Evolutionary conservation across 1,140 invertebrate genomes (phyloP).

Genomic region (Leguminivora glycinivorella): DNA sequence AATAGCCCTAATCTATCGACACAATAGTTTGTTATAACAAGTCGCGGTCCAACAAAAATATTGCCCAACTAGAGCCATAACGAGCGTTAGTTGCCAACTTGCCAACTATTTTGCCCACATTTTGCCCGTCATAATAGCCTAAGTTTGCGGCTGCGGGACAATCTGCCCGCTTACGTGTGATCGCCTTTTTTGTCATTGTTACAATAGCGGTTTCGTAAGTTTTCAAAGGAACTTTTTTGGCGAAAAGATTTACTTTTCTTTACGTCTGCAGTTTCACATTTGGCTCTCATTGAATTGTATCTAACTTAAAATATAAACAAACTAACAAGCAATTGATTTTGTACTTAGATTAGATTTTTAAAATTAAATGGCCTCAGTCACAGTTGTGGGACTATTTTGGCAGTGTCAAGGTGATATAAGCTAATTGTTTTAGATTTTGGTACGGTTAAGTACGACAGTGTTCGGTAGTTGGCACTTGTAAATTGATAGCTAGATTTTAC

Average conservation of each 20-base stretch:
- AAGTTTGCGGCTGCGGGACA: constrained; percentile 25
- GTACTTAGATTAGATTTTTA: no score
- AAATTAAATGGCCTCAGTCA: no score
- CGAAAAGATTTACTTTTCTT: not conserved
- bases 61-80: constrained; percentile 21
- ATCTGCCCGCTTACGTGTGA: constrained; percentile 25
- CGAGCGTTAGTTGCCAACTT: constrained; percentile 28
- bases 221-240: not conserved
- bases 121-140: constrained; percentile 23
- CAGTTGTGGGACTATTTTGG: no score
- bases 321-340: no score
- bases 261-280: not conserved
- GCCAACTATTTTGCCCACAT: constrained; percentile 24
- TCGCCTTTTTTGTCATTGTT: constrained; percentile 23
- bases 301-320: no score
- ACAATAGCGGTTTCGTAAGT: not conserved
- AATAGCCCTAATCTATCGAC: constrained; percentile 11
- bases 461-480: no score
- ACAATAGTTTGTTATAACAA: constrained; percentile 28
- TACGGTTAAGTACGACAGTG: no score
- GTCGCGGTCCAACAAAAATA: constrained; percentile 20
- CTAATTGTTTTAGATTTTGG: no score
- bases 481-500: no score
- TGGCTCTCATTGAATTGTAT: not conserved
- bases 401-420: no score